These are phyloP conservation scores for Ochotona princeps DNA, from an alignment of 2,113 vertebrate genomes.

Conservation along the genomic window DNA sequence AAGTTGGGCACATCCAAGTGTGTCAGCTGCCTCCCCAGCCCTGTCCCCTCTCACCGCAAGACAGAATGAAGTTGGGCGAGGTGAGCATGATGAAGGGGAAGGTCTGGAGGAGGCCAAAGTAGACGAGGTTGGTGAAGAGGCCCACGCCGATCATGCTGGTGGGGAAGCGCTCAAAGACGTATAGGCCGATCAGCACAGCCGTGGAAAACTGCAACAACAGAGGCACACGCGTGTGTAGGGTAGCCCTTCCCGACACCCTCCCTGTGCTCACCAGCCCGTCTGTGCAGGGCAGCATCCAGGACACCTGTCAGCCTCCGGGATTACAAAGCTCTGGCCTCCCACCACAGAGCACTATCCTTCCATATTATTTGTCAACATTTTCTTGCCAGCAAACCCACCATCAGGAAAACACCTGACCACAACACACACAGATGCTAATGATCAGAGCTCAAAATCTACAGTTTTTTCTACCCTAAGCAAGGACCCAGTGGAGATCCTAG, in stretches of 20 bases:
- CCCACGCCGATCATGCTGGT: slow-evolving; percentile 92
- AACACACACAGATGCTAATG: neutral
- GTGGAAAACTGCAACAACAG: slow-evolving; percentile 92
- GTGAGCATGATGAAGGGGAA: slow-evolving; percentile 97
- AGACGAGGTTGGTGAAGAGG: slow-evolving; percentile 97
- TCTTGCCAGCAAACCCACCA: neutral
- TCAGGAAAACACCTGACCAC: neutral
- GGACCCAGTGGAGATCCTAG: neutral
- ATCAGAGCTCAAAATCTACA: slow-evolving; percentile 34
- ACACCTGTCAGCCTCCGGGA: neutral
- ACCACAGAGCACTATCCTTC: neutral
- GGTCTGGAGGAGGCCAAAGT: slow-evolving; percentile 95
- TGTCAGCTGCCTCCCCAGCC: neutral
- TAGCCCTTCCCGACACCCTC: neutral
- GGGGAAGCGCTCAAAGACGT: slow-evolving; percentile 94
- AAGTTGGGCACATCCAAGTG: neutral
- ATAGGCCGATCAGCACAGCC: slow-evolving; percentile 92
- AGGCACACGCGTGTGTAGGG: neutral
- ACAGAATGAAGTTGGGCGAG: slow-evolving; percentile 97
- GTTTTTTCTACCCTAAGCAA: neutral
- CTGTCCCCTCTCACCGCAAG: slow-evolving; percentile 90
- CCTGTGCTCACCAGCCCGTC: neutral
- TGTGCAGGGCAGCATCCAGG: neutral
- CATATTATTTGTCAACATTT: slow-evolving; percentile 31
- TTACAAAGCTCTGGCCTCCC: neutral